Evolutionary conservation across 2,113 vertebrate species (phyloP).

Genomic region (Thomomys bottae): DNA sequence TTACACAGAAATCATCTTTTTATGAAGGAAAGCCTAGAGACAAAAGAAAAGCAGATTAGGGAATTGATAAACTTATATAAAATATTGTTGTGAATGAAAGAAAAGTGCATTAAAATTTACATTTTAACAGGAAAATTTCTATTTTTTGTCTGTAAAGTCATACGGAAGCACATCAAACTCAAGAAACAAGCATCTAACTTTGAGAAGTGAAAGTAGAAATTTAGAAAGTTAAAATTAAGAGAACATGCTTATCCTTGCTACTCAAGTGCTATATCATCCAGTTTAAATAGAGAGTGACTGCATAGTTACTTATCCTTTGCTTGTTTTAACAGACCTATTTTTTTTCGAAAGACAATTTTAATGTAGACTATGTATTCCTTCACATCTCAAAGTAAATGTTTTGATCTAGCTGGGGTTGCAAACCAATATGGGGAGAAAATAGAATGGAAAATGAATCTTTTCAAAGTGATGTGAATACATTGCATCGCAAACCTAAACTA

Average conservation of each 20-base stretch:
- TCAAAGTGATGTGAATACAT: conserved; percentile 40
- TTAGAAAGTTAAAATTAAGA: conserved; percentile 40
- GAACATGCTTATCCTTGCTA: neutral
- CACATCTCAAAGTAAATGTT: conserved; percentile 32
- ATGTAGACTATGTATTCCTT: conserved; percentile 4
- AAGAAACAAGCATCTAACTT: neutral
- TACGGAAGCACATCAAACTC: conserved; percentile 30
- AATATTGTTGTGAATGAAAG: conserved; percentile 12
- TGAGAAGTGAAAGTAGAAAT: neutral
- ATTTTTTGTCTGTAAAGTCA: conserved; percentile 3
- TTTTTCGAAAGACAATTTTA: neutral
- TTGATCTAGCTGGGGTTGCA: neutral
- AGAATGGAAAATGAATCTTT: conserved; percentile 19
- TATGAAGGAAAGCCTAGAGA: neutral
- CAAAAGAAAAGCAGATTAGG: neutral
- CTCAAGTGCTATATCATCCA: conserved; percentile 6
- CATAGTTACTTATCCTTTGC: neutral
- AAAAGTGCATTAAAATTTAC: neutral
- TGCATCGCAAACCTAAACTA: conserved; percentile 14
- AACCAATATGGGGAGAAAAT: conserved; percentile 27
- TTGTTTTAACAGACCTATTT: conserved; percentile 42
- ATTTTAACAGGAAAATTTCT: neutral
- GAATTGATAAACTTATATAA: neutral
- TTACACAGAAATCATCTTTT: conserved; percentile 4
- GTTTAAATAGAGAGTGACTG: conserved; percentile 26